Percentiles rank a stretch among this genome's conserved stretches.
Evolutionary conservation across 2,797 vertebrate species (phyloP).

Genomic region (Oceanodroma leucorhoa): DNA sequence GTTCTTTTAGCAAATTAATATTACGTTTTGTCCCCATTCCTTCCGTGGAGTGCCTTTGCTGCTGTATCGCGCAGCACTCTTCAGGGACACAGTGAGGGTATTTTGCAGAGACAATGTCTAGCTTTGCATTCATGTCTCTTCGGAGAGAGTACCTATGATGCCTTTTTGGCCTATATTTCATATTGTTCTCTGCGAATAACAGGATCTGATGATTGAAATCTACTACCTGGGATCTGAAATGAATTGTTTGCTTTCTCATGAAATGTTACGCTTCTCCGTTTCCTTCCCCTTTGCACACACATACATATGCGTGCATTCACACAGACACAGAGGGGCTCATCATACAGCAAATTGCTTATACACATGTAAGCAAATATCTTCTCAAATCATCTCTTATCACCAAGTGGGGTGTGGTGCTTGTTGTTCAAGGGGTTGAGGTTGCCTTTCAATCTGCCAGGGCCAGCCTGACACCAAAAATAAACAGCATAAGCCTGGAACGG

Average conservation of each 20-base stretch:
- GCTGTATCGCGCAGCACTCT: not conserved
- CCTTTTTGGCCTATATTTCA: not conserved
- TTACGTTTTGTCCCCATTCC: not conserved
- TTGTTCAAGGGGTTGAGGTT: slow-evolving; percentile 80
- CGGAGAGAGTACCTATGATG: not conserved
- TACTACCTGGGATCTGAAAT: slow-evolving; percentile 60
- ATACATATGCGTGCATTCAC: not conserved
- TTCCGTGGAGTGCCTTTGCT: not conserved
- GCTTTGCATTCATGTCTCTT: not conserved
- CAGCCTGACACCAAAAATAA: slow-evolving; percentile 84
- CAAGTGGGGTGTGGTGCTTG: slow-evolving; percentile 82
- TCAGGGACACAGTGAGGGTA: not conserved
- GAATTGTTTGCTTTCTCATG: slow-evolving; percentile 58
- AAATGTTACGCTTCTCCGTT: slow-evolving; percentile 18
- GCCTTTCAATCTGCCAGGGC: slow-evolving; percentile 79
- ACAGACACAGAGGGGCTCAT: slow-evolving; percentile 24
- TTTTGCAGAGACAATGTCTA: not conserved
- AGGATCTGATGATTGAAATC: slow-evolving; percentile 75
- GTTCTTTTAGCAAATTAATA: not conserved
- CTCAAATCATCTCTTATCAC: slow-evolving; percentile 89
- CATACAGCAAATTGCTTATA: slow-evolving; percentile 81
- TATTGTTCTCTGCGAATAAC: slow-evolving; percentile 54
- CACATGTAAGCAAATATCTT: slow-evolving; percentile 87
- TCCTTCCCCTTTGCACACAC: slow-evolving; percentile 56
- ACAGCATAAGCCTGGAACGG: slow-evolving; percentile 77